Evolutionary conservation across 2,797 vertebrate species (phyloP), one percentile per base, ranked within the genome.

Genomic region (Psittacula echo): DNA sequence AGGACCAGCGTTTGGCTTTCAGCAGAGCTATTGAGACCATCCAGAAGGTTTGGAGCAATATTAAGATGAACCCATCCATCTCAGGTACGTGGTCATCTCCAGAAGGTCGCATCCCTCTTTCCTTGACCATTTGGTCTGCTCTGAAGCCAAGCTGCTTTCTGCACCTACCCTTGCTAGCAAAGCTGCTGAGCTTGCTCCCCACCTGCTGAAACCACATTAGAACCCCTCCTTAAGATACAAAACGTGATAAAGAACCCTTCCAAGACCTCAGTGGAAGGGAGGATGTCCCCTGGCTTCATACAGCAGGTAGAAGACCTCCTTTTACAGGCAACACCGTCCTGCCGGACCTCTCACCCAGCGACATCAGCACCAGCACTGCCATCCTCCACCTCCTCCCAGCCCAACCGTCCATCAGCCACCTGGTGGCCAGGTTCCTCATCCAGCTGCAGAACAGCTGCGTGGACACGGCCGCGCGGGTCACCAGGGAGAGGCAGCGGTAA

Each of bases 361-460:
- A 45, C 47, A 77, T 74, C 60, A 42, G 71, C 11, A 15, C 42
- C 19, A 41, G 87, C 72, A 71, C 89, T 2, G 88, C 51, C 5
- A 37, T 95, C 41, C 64, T 70, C 32, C 80, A 94, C 37, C 89
- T 96, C 48, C 61, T 96, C 22, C 94, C 95, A 34, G 64, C 16
- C 24, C 9, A 84, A 13, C 19, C 11, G 1, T 95, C 96, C 39
- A 47, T 87, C 24, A 70, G 53, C 56, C 47, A 32, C 29, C n/a
- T 75, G 29, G 85, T 96, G 45, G 87, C 90, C 34, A 32, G 5
- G 9, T 91, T 89, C 77, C 85, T 96, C 47, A 77, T 93, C 8
- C 68, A 78, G 73, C 56, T 77, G 76, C 94, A 96, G 22, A 96
- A 95, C 54, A 32, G 74, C 60, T 92, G 83, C 5, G 32, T 94